These are phyloP conservation scores for Hyalella azteca DNA, from an alignment of 2,888 invertebrate genomes.

Conservation along the genomic window DNA sequence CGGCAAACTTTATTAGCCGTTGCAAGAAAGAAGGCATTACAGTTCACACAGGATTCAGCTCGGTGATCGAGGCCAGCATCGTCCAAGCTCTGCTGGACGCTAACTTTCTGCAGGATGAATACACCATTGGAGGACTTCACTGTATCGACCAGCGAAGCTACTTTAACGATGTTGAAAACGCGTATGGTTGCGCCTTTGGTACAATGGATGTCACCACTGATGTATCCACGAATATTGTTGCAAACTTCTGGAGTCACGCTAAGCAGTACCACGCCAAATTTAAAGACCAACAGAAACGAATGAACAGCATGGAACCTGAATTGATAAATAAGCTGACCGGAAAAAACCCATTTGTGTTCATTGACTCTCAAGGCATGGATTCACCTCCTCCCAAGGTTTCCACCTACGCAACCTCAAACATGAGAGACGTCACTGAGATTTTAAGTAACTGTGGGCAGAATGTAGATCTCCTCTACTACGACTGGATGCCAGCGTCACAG, in stretches of 20 bases:
- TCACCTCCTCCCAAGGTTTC: background rate
- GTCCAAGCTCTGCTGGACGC: background rate
- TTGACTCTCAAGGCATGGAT: background rate
- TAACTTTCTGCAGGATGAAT: background rate
- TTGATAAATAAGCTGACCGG: background rate
- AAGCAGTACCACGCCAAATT: background rate
- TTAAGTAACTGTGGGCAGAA: background rate
- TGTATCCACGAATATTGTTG: background rate
- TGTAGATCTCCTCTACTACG: background rate
- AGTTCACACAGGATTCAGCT: background rate
- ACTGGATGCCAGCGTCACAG: background rate
- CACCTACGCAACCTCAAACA: background rate
- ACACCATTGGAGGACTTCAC: background rate
- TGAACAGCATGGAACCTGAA: background rate
- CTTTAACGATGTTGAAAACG: background rate
- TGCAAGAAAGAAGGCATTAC: slow-evolving; percentile 16
- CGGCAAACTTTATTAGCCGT: background rate
- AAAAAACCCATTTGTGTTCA: background rate
- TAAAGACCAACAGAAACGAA: background rate
- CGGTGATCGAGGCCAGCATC: background rate
- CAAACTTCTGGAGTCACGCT: background rate
- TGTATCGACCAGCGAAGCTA: background rate
- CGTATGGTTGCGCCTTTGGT: background rate
- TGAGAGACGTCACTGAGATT: background rate
- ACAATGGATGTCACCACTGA: background rate